A percentile compares a stretch with the other conserved stretches of the same genome.
Evolutionary conservation across 2,113 vertebrate species (phyloP).

Genomic region (Scopus umbretta): DNA sequence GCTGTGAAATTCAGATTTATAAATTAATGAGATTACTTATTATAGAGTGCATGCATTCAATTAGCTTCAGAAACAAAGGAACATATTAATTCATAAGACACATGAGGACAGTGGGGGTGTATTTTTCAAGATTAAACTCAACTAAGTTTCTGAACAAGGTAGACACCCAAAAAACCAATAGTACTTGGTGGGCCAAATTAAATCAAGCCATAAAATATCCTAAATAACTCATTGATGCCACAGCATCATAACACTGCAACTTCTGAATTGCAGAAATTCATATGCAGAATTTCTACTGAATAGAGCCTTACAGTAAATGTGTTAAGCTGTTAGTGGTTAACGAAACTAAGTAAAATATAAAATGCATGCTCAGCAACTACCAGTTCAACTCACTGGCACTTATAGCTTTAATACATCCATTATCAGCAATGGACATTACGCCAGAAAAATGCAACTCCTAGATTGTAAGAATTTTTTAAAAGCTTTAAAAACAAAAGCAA

Average conservation of each 20-base stretch:
- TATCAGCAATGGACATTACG: conserved; percentile 52
- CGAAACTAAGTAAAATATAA: conserved; percentile 67
- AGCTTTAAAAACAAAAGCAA: conserved; percentile 32
- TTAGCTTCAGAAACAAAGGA: conserved; percentile 35
- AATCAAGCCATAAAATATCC: background rate
- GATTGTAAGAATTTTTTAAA: conserved; percentile 18
- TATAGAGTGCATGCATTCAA: conserved; percentile 49
- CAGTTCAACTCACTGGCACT: conserved; percentile 57
- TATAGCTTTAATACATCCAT: conserved; percentile 43
- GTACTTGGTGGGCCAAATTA: background rate
- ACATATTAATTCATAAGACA: conserved; percentile 5
- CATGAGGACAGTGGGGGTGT: background rate
- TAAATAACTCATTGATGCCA: background rate
- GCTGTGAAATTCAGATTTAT: conserved; percentile 7
- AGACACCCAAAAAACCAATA: background rate
- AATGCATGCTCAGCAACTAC: conserved; percentile 69
- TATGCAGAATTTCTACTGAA: conserved; percentile 74
- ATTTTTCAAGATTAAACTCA: background rate
- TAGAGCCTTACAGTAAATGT: conserved; percentile 73
- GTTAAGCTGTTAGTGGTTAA: conserved; percentile 77
- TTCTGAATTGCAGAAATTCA: conserved; percentile 5
- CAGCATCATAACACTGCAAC: background rate
- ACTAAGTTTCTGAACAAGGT: background rate
- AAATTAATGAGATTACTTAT: conserved; percentile 54
- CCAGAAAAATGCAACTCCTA: conserved; percentile 56